Conservation (phyloP, 2,888 invertebrate genomes). For the Parnassius mnemosyne region DNA sequence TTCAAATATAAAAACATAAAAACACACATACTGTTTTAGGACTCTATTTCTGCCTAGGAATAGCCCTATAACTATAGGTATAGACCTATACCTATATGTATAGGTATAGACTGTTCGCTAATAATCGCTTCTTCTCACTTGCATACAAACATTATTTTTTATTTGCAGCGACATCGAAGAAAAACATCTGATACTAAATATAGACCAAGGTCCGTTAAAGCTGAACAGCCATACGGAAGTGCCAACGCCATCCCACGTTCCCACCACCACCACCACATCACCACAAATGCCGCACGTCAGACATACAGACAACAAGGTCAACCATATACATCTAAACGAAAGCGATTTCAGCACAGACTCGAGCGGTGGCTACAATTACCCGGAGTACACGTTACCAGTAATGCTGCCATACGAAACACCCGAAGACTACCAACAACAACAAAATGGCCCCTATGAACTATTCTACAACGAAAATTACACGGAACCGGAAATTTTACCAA, state of each 20-base stretch:
- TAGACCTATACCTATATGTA: no score
- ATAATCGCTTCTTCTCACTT: slow-evolving; percentile 16
- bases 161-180: slow-evolving; percentile 89
- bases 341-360: slow-evolving; percentile 82
- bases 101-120: no score
- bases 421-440: slow-evolving; percentile 60
- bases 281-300: slow-evolving; percentile 52
- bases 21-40: no score
- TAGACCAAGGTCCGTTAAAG: slow-evolving; percentile 83
- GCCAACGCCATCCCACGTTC: slow-evolving; percentile 31
- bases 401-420: slow-evolving; percentile 58
- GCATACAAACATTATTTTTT: no score
- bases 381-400: slow-evolving; percentile 72
- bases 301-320: slow-evolving; percentile 51
- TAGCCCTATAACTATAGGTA: no score
- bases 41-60: no score
- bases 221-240: slow-evolving; percentile 35
- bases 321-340: slow-evolving; percentile 58
- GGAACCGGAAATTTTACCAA: slow-evolving; percentile 67
- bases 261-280: slow-evolving; percentile 48
- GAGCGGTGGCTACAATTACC: slow-evolving; percentile 72
- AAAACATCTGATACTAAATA: slow-evolving; percentile 88
- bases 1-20: no score
- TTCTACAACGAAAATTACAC: slow-evolving; percentile 78
- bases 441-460: slow-evolving; percentile 72